Evolutionary conservation across 2,888 invertebrate species (phyloP), one percentile per base, ranked within the genome.

Genomic region (Diaprepes abbreviatus): DNA sequence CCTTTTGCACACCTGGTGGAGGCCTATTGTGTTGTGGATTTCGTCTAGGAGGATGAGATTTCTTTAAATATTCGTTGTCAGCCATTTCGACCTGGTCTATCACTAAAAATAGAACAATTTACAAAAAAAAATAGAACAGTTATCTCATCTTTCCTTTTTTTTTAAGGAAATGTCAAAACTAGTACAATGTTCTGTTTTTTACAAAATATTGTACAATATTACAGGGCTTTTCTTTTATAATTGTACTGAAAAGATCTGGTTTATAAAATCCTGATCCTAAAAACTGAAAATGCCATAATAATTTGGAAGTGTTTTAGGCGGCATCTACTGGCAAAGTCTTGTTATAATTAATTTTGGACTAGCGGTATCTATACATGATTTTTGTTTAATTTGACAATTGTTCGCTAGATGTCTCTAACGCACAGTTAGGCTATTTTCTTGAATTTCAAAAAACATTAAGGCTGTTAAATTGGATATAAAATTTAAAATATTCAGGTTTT

Each of bases 1-100:
- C 75, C 70, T 77, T 74, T 54, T 72, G 69, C n/a, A 77, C 76
- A 10, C 74, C 67, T 1, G 71, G 71, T 3, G 43, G 58, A 5
- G 57, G 64, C 36, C 71, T 62, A 17, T n/a, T 16, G 0, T 28
- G 14, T 24, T 31, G 58, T 9, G 57, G 36, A 28, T 66, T 66
- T 38, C 40, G 38, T 10, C 70, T 40, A 19, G 55, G 17, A 17
- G 40, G 50, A 17, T 52, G 40, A 9, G 24, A 35, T 19, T 52
- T 66, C n/a, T 54, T 48, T 7, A 14, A 5, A n/a, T 35, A 38
- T 35, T 67, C 65, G 52, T 68, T 60, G 50, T 71, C 71, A 31
- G 50, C 60, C 71, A 71, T 71, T 21, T 19, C 28, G 28, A 43
- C 48, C 48, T 50, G 10, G 17, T 45, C 43, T 14, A 57, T 1